Evolutionary conservation across 2,797 vertebrate species (phyloP).

Genomic region (Podargus strigoides): DNA sequence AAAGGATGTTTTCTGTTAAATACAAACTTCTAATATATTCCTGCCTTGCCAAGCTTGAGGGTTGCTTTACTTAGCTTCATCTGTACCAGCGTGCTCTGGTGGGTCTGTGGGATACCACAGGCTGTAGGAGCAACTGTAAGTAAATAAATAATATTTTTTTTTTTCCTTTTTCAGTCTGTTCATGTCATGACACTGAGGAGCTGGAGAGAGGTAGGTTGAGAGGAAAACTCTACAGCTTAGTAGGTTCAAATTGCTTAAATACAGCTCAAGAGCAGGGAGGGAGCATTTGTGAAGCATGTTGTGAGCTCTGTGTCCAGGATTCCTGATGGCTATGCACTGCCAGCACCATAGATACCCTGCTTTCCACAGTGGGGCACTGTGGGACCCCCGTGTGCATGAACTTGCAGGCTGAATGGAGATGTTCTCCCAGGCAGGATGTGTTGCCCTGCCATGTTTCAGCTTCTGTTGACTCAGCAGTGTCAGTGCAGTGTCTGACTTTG

Average conservation of each 20-base stretch:
- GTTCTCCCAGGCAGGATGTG: background rate
- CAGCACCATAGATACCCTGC: background rate
- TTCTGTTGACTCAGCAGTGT: background rate
- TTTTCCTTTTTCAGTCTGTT: constrained; percentile 82
- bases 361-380: background rate
- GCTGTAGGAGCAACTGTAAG: background rate
- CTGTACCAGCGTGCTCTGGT: background rate
- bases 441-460: background rate
- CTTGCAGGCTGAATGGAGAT: background rate
- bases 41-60: background rate
- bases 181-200: constrained; percentile 90
- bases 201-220: constrained; percentile 90
- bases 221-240: background rate
- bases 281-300: background rate
- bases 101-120: background rate
- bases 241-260: background rate
- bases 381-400: background rate
- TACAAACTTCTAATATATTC: background rate
- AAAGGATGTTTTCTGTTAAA: background rate
- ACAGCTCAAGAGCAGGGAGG: background rate
- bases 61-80: background rate
- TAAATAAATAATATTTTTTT: background rate
- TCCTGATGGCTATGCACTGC: background rate
- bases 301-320: background rate
- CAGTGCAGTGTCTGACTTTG: background rate